Evolutionary conservation across 2,113 vertebrate genomes (phyloP).

Genomic region (Oplegnathus fasciatus): DNA sequence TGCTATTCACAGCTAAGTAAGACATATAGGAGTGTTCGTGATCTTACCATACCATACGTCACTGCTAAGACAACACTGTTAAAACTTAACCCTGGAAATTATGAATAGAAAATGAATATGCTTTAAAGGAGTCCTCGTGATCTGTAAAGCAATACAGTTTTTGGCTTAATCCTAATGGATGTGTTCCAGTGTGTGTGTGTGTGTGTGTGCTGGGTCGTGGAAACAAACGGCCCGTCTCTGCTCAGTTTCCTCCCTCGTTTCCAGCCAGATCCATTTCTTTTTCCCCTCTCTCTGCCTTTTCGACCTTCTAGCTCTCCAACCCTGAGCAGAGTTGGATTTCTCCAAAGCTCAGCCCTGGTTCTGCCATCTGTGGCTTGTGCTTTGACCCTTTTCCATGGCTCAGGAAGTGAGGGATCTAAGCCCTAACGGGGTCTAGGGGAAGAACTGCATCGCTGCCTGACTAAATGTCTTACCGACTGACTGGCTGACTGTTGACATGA

Average conservation of each 20-base stretch:
- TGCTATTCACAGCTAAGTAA: constrained; percentile 30
- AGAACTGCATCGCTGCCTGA: constrained; percentile 46
- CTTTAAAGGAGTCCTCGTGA: constrained; percentile 47
- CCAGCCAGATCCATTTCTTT: constrained; percentile 78
- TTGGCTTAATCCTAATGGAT: constrained; percentile 58
- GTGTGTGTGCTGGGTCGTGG: constrained; percentile 56
- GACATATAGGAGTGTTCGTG: not conserved
- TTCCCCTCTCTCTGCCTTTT: constrained; percentile 74
- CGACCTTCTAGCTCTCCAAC: constrained; percentile 67
- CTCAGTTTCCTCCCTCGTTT: constrained; percentile 68
- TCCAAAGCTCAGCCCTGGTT: constrained; percentile 57
- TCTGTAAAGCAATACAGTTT: constrained; percentile 48
- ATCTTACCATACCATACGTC: constrained; percentile 22
- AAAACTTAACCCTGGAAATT: constrained; percentile 31
- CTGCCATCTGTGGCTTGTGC: constrained; percentile 78
- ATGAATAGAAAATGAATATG: constrained; percentile 37
- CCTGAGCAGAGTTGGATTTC: constrained; percentile 67
- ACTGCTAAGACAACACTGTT: constrained; percentile 32
- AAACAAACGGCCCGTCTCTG: constrained; percentile 69
- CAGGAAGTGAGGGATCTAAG: constrained; percentile 70
- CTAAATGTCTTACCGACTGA: constrained; percentile 33
- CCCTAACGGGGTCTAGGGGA: constrained; percentile 27
- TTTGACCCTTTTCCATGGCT: constrained; percentile 75
- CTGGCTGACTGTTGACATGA: constrained; percentile 58
- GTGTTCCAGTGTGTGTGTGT: constrained; percentile 52